Evolutionary conservation across 2,797 vertebrate genomes (phyloP), one percentile per base, ranked within the genome.

Genomic region (Columba guinea): DNA sequence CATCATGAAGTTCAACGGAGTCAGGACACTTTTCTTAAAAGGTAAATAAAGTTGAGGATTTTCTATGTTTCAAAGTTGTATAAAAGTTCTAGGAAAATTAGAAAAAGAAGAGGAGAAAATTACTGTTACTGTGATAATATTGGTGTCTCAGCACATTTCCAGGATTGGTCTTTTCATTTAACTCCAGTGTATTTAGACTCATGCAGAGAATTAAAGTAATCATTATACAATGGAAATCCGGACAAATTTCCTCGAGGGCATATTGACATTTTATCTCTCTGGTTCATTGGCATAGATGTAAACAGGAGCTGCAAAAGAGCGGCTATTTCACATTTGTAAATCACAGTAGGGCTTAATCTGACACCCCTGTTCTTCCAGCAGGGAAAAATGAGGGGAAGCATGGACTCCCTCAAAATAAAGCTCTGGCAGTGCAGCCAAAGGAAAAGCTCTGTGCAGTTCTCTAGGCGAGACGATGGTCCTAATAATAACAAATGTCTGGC

Each of bases 141-240:
- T 93, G 34, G 41, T 65, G 53, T 52, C 46, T 89, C 68, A 93
- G 60, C 68, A 87, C 65, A 92, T 74, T 91, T 70, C 20, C 19
- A 77, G 75, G 53, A 87, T 11, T 68, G 51, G 56, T 90, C 74
- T 82, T 95, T 95, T 91, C 28, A 82, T 91, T 94, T 90, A 89
- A 62, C 34, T 68, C 46, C 51, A 64, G 13, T 46, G 56, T 77
- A 48, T 90, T 95, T 89, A 95, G 81, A 80, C 30, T 87, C 83
- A 85, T 46, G 56, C 70, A 93, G 88, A 93, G 78, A 89, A 90
- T 87, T 86, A 94, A 93, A 91, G 85, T 84, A 93, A 94, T 95
- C 91, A 87, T 91, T 82, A 67, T 68, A 63, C 58, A 89, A 10
- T 71, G 37, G 41, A 92, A 83, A 94, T 80, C 10, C 60, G 71